These are phyloP conservation scores for Tinea trinotella DNA, from an alignment of 2,888 invertebrate species.

Conservation along the genomic window DNA sequence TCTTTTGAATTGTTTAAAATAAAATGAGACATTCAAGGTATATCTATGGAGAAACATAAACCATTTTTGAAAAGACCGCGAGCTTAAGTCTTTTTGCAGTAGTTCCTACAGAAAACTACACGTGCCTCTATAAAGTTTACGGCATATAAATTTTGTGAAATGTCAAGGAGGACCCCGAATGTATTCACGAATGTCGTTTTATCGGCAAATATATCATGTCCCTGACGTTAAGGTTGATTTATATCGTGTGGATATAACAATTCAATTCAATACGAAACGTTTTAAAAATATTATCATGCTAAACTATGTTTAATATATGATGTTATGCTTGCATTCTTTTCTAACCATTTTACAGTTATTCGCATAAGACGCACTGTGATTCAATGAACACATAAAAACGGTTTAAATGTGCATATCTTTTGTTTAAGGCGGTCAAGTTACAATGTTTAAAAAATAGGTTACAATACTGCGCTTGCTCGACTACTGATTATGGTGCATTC, in stretches of 20 bases:
- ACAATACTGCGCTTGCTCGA: no score
- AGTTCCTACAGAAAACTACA: slow-evolving; percentile 9
- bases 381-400: no score
- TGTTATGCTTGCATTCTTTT: neutral
- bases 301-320: slow-evolving; percentile 1
- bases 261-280: slow-evolving; percentile 34
- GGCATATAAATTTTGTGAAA: slow-evolving; percentile 31
- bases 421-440: no score
- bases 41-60: neutral
- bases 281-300: slow-evolving; percentile 16
- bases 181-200: slow-evolving; percentile 52
- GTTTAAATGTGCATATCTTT: no score
- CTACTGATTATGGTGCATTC: no score
- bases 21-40: neutral
- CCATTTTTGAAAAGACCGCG: neutral
- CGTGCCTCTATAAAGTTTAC: slow-evolving; percentile 23
- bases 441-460: no score
- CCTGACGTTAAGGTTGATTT: slow-evolving; percentile 51
- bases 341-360: no score
- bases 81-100: neutral
- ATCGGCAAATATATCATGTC: slow-evolving; percentile 53
- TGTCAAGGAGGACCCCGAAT: slow-evolving; percentile 41
- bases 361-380: no score
- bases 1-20: no score
- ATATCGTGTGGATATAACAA: slow-evolving; percentile 43